Evolutionary conservation across 2,888 invertebrate genomes (phyloP).

Genomic region (Drosophila emarginata): DNA sequence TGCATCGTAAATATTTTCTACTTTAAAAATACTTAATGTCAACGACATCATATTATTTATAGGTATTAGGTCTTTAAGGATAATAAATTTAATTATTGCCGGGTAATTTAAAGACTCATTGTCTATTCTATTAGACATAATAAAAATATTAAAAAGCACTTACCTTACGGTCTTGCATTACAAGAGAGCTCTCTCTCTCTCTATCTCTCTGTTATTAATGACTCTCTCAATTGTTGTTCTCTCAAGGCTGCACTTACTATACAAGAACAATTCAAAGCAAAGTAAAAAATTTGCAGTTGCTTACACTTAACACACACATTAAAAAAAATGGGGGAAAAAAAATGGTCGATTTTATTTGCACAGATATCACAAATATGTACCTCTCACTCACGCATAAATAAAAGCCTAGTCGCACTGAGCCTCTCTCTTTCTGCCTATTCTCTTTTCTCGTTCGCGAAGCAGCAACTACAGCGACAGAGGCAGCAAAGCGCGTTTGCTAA

Average conservation of each 20-base stretch:
- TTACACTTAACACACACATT: slow-evolving; percentile 4
- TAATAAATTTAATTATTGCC: too few relatives aligned
- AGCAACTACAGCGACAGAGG: neutral
- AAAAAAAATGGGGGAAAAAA: too few relatives aligned
- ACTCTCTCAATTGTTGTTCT: too few relatives aligned
- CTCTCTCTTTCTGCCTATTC: neutral
- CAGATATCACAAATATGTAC: neutral
- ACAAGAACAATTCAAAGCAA: neutral
- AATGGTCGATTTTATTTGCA: too few relatives aligned
- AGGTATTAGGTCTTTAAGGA: too few relatives aligned
- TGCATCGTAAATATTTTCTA: too few relatives aligned
- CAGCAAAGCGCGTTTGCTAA: too few relatives aligned
- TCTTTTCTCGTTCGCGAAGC: too few relatives aligned
- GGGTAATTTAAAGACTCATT: neutral
- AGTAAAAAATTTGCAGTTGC: neutral
- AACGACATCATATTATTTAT: too few relatives aligned
- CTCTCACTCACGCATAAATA: neutral
- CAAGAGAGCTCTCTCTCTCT: neutral
- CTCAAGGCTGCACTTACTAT: neutral
- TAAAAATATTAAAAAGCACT: neutral
- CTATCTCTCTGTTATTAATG: too few relatives aligned
- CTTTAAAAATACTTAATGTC: too few relatives aligned
- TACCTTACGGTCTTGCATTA: neutral
- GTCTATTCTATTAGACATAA: neutral
- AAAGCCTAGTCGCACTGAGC: neutral